A percentile compares a stretch with the other conserved stretches of the same genome.
phyloP scores from a whole-genome alignment of 2,888 invertebrate genomes.

The Nezara viridula region DNA sequence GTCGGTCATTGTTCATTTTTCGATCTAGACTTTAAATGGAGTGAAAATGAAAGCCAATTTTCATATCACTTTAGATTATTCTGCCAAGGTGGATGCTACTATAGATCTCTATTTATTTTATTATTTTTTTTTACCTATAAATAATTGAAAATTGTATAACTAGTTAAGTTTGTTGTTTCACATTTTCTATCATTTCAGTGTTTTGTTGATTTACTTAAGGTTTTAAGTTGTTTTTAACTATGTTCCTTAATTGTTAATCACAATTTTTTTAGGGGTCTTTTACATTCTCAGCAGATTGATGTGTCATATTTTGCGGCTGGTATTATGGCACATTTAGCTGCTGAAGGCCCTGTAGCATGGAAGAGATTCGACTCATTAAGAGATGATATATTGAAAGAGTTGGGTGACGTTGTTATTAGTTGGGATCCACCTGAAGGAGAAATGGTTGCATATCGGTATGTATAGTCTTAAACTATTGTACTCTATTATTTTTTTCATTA shows the following conservation, averaged over 20 bases:
- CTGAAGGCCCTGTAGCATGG: constrained; percentile 91
- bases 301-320: constrained; percentile 96
- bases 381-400: constrained; percentile 70
- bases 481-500: too few species aligned
- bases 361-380: constrained; percentile 74
- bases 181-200: background rate
- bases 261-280: constrained; percentile 68
- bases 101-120: too few species aligned
- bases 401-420: constrained; percentile 69
- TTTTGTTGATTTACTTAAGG: background rate
- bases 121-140: too few species aligned
- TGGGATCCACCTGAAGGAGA: constrained; percentile 81
- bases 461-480: background rate
- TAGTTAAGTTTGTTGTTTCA: too few species aligned
- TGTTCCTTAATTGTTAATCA: constrained; percentile 63
- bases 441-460: constrained; percentile 77
- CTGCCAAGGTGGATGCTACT: too few species aligned
- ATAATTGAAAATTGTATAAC: too few species aligned
- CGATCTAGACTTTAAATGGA: too few species aligned
- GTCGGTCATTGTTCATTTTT: too few species aligned
- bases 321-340: constrained; percentile 94
- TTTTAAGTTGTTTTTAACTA: constrained; percentile 1
- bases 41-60: too few species aligned
- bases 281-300: constrained; percentile 79
- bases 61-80: too few species aligned